Percentiles rank a stretch among this genome's conserved stretches.
Conservation (phyloP, 2,888 invertebrate species). For the Meghimatium bilineatum region DNA sequence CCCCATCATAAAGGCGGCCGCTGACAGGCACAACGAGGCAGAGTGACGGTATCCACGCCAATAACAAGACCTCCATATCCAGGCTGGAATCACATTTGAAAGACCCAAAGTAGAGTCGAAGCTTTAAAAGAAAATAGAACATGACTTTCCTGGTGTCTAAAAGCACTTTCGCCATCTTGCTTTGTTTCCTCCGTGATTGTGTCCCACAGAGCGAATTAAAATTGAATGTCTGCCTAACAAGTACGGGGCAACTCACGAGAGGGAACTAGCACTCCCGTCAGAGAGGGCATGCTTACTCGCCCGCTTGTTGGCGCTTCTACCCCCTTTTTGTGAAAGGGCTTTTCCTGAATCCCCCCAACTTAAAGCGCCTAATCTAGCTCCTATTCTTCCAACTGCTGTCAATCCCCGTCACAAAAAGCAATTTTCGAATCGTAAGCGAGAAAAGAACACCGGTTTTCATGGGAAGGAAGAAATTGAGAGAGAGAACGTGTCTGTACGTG, state of each 20-base stretch:
- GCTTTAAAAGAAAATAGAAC: slow-evolving; percentile 39
- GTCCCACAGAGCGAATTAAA: slow-evolving; percentile 40
- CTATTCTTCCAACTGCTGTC: slow-evolving; percentile 38
- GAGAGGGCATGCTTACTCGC: slow-evolving; percentile 29
- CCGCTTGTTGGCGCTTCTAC: slow-evolving; percentile 37
- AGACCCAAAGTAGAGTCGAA: slow-evolving; percentile 20
- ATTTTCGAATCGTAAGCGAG: slow-evolving; percentile 42
- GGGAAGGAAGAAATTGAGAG: slow-evolving; percentile 5
- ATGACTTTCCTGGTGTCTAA: slow-evolving; percentile 29
- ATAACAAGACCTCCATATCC: slow-evolving; percentile 39
- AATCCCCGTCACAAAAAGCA: slow-evolving; percentile 37
- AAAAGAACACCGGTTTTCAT: slow-evolving; percentile 33
- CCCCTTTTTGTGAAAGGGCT: slow-evolving; percentile 35
- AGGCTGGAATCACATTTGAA: slow-evolving; percentile 34
- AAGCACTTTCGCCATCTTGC: slow-evolving; percentile 37
- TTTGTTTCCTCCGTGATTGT: slow-evolving; percentile 35
- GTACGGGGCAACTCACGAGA: slow-evolving; percentile 19
- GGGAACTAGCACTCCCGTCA: slow-evolving; percentile 26
- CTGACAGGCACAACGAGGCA: slow-evolving; percentile 38
- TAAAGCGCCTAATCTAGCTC: slow-evolving; percentile 38
- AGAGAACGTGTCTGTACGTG: no score
- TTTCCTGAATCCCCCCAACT: slow-evolving; percentile 39
- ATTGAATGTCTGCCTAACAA: slow-evolving; percentile 42
- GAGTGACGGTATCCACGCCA: slow-evolving; percentile 36
- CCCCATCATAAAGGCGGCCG: slow-evolving; percentile 41